phyloP scores from a whole-genome alignment of 2,888 invertebrate genomes.

The Nomada fucata region DNA sequence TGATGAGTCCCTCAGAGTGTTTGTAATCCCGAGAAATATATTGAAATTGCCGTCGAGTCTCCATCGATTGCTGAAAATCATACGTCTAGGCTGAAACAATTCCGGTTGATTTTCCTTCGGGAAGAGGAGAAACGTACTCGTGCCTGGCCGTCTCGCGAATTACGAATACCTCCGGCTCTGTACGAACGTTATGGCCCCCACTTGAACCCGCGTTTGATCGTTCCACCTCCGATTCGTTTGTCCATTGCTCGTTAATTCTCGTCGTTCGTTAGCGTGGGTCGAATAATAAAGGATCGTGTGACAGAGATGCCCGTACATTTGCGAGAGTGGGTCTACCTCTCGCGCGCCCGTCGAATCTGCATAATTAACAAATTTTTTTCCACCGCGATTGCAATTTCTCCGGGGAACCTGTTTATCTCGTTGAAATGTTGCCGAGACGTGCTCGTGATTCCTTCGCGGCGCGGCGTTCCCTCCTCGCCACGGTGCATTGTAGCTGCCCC shows the following conservation, averaged over 20 bases:
- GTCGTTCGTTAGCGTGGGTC: constrained; percentile 49
- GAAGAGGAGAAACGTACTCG: background rate
- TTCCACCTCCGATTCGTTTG: constrained; percentile 31
- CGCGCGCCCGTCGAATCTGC: constrained; percentile 53
- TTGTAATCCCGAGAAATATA: constrained; percentile 75
- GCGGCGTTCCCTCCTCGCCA: background rate
- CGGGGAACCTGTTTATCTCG: constrained; percentile 70
- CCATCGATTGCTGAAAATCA: constrained; percentile 60
- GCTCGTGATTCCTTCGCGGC: constrained; percentile 64
- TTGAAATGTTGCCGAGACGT: constrained; percentile 68
- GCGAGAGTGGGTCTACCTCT: constrained; percentile 16
- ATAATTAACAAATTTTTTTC: constrained; percentile 68
- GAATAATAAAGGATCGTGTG: constrained; percentile 22
- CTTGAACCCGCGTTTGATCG: constrained; percentile 26
- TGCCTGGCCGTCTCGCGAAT: constrained; percentile 27
- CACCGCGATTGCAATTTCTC: constrained; percentile 62
- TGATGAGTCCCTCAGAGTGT: constrained; percentile 74
- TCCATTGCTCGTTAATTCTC: constrained; percentile 51
- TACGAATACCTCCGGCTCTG: constrained; percentile 29
- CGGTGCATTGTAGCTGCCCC: constrained; percentile 2
- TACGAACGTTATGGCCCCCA: background rate
- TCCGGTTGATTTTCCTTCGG: constrained; percentile 59
- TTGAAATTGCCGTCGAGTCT: constrained; percentile 70
- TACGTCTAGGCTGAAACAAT: constrained; percentile 64
- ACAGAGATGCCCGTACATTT: constrained; percentile 17